These are phyloP conservation scores for Ciona savignyi DNA, from an alignment of 23 tunicate species.

Conservation along the genomic window DNA sequence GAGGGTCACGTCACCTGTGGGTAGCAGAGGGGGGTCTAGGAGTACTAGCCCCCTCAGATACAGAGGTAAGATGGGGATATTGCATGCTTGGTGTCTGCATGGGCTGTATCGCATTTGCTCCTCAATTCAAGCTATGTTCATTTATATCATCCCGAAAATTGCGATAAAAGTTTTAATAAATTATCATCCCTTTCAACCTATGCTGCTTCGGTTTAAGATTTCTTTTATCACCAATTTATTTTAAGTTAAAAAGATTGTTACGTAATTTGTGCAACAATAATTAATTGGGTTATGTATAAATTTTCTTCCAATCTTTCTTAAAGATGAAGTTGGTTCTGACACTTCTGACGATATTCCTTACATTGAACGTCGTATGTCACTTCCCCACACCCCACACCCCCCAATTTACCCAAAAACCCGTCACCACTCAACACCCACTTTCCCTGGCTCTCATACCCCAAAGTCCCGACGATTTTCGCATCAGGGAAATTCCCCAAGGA, in stretches of 20 bases:
- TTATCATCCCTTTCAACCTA: no score
- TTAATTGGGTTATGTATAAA: no score
- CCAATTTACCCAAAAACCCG: constrained; percentile 1
- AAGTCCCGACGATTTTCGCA: neutral
- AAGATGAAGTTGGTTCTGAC: no score
- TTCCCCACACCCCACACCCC: constrained; percentile 15
- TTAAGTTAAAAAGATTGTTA: no score
- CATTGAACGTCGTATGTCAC: constrained; percentile 6
- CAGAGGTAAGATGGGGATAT: constrained; percentile 61
- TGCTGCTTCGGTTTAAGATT: no score
- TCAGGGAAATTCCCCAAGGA: neutral
- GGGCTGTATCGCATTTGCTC: no score
- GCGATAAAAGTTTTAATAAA: neutral
- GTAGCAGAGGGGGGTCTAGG: constrained; percentile 62
- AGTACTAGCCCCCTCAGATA: constrained; percentile 81
- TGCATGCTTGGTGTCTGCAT: no score
- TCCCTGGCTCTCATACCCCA: constrained; percentile 4
- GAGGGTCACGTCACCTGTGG: constrained; percentile 73
- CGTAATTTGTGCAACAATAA: no score
- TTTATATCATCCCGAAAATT: neutral
- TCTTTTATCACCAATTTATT: no score
- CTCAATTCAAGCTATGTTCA: neutral
- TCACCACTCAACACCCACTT: constrained; percentile 30
- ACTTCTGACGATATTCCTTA: neutral
- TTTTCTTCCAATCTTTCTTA: no score